Conservation (phyloP, 2,888 invertebrate genomes). For the Nysson spinosus region DNA sequence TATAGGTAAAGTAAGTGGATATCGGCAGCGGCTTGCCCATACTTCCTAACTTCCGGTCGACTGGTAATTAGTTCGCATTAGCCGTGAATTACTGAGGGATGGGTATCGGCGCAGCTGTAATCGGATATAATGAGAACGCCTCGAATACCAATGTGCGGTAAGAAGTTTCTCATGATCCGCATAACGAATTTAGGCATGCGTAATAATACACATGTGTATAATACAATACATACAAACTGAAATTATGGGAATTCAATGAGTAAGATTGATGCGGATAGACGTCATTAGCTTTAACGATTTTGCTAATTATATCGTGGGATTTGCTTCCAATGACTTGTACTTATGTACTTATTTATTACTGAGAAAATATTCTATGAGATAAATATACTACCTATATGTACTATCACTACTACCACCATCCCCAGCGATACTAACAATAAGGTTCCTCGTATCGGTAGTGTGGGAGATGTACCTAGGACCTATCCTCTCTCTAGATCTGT, state of each 20-base stretch:
- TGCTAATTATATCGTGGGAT: no score
- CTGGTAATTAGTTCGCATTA: conserved; percentile 73
- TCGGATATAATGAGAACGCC: conserved; percentile 35
- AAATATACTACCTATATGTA: neutral
- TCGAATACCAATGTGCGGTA: neutral
- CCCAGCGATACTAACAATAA: conserved; percentile 9
- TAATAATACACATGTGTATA: neutral
- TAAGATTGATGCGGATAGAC: no score
- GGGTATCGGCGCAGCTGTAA: conserved; percentile 14
- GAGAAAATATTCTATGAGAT: no score
- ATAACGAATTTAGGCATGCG: conserved; percentile 27
- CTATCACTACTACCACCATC: conserved; percentile 28
- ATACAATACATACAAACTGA: neutral
- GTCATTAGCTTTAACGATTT: no score
- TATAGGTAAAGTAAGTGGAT: conserved; percentile 37
- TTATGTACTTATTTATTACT: no score
- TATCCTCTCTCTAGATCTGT: conserved; percentile 46
- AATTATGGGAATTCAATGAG: no score
- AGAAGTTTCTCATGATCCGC: conserved; percentile 11
- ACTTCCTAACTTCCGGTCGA: conserved; percentile 70
- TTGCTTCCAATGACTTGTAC: no score
- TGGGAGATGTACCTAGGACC: no score
- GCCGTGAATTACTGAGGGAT: conserved; percentile 55
- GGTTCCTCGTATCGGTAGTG: conserved; percentile 18
- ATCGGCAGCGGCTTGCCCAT: conserved; percentile 62